These are phyloP conservation scores for Oryzias curvinotus DNA, from an alignment of 2,113 vertebrate species.

Conservation along the genomic window DNA sequence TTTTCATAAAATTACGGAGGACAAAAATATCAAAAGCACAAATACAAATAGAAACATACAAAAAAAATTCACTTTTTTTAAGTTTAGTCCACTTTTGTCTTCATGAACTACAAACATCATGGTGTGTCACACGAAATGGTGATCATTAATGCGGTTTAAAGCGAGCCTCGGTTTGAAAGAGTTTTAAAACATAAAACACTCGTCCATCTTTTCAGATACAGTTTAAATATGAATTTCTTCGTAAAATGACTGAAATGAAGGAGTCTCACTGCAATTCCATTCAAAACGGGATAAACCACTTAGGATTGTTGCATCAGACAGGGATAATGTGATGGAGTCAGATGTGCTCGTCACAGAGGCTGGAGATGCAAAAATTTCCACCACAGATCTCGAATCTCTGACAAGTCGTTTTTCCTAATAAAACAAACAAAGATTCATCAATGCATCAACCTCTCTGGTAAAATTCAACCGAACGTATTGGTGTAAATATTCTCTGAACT, in stretches of 20 bases:
- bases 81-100: too few species aligned
- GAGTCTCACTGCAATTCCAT: constrained; percentile 47
- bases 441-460: not conserved
- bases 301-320: accelerated
- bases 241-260: not conserved
- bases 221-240: too few species aligned
- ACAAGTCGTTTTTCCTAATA: constrained; percentile 42
- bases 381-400: constrained; percentile 5
- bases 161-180: too few species aligned
- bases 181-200: too few species aligned
- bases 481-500: not conserved
- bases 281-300: accelerated
- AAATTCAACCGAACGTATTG: not conserved
- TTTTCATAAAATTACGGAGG: too few species aligned
- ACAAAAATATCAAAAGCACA: too few species aligned
- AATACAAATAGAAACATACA: too few species aligned
- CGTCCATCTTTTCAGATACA: too few species aligned
- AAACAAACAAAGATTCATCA: not conserved
- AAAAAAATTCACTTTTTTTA: too few species aligned
- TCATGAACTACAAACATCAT: too few species aligned
- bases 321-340: constrained; percentile 16
- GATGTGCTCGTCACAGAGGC: not conserved
- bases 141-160: too few species aligned
- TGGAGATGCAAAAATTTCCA: not conserved
- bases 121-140: too few species aligned